These are phyloP conservation scores for Idaea straminata DNA, from an alignment of 2,888 invertebrate genomes.

Conservation along the genomic window DNA sequence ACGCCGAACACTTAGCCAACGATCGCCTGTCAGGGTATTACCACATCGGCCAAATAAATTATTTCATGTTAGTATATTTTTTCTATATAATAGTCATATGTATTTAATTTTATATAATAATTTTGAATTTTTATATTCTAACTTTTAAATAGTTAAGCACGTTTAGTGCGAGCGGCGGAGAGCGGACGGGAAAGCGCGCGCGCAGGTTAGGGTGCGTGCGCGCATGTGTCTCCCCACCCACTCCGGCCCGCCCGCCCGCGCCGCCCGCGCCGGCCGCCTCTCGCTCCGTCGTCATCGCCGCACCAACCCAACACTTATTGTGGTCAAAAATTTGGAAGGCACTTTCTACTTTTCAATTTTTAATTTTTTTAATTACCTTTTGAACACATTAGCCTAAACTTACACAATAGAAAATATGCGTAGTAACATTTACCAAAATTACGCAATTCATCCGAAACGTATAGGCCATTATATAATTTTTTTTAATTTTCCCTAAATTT, in stretches of 20 bases:
- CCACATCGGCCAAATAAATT: slow-evolving; percentile 81
- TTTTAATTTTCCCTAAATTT: slow-evolving; percentile 57
- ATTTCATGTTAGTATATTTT: slow-evolving; percentile 70
- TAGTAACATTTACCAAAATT: slow-evolving; percentile 80
- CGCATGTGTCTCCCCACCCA: too few relatives aligned
- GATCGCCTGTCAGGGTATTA: slow-evolving; percentile 89
- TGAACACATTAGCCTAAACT: slow-evolving; percentile 88
- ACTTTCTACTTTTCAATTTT: slow-evolving; percentile 87
- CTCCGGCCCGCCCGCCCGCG: slow-evolving; percentile 32
- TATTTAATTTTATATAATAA: slow-evolving; percentile 79
- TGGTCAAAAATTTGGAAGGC: slow-evolving; percentile 87
- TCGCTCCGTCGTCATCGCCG: slow-evolving; percentile 70
- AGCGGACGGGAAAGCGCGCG: slow-evolving; percentile 16
- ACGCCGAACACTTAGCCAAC: slow-evolving; percentile 71
- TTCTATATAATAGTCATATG: slow-evolving; percentile 79
- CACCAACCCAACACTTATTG: slow-evolving; percentile 81
- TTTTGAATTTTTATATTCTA: slow-evolving; percentile 79
- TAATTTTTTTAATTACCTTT: slow-evolving; percentile 79
- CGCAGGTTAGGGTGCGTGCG: slow-evolving; percentile 16
- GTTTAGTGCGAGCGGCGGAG: slow-evolving; percentile 49
- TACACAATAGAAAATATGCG: slow-evolving; percentile 81
- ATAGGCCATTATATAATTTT: slow-evolving; percentile 75
- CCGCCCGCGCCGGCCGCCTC: slow-evolving; percentile 28
- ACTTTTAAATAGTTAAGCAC: slow-evolving; percentile 73
- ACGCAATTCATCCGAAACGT: slow-evolving; percentile 77